A percentile compares a stretch with the other conserved stretches of the same genome.
Conservation (phyloP, 2,888 invertebrate species). For the Scaptomyza flava region DNA sequence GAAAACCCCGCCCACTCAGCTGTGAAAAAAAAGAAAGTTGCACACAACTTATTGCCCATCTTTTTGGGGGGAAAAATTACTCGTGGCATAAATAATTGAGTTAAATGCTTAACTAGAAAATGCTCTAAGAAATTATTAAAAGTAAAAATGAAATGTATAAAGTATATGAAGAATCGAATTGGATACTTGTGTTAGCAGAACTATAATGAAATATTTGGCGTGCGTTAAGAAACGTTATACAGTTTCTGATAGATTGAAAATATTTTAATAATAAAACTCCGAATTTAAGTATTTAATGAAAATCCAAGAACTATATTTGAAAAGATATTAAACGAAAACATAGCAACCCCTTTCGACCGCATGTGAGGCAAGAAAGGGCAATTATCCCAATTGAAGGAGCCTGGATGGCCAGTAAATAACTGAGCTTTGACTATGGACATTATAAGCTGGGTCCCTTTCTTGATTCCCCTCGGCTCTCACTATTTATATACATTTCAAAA, state of each 20-base stretch:
- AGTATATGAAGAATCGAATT: not conserved
- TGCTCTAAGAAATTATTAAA: slow-evolving; percentile 8
- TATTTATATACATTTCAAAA: slow-evolving; percentile 75
- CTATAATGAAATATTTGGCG: too few species aligned
- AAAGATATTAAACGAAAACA: too few species aligned
- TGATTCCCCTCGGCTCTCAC: slow-evolving; percentile 6
- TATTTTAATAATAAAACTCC: too few species aligned
- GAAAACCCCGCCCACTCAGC: slow-evolving; percentile 32
- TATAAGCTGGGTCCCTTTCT: slow-evolving; percentile 41
- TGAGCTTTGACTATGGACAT: slow-evolving; percentile 45
- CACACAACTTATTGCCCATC: slow-evolving; percentile 37
- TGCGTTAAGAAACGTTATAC: too few species aligned
- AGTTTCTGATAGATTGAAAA: too few species aligned
- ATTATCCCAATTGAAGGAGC: slow-evolving; percentile 9
- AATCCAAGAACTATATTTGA: too few species aligned
- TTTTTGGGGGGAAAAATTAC: slow-evolving; percentile 11
- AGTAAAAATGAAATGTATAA: too few species aligned
- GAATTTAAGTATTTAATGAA: too few species aligned
- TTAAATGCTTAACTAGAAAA: slow-evolving; percentile 13
- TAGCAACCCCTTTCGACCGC: slow-evolving; percentile 11
- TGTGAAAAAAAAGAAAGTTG: slow-evolving; percentile 23
- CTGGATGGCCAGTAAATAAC: slow-evolving; percentile 59
- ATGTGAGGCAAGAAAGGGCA: slow-evolving; percentile 15
- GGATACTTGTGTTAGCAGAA: too few species aligned
- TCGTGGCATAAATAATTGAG: slow-evolving; percentile 10